A percentile compares a stretch with the other conserved stretches of the same genome.
Evolutionary conservation across 2,113 vertebrate species (phyloP).

Genomic region (Oryzias celebensis): DNA sequence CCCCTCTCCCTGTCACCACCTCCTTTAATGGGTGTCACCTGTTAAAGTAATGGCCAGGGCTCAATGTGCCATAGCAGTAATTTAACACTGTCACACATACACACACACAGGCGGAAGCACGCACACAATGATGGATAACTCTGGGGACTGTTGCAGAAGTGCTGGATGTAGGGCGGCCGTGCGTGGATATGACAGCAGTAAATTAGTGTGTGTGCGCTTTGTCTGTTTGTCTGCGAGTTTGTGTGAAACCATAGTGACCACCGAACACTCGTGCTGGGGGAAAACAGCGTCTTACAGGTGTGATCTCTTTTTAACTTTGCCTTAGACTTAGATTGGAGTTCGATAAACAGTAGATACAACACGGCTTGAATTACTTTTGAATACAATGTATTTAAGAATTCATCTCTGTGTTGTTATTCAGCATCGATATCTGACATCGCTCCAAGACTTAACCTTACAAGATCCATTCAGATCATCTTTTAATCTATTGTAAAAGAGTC

Average conservation of each 20-base stretch:
- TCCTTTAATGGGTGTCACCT: slow-evolving; percentile 71
- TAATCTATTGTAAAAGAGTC: too few relatives aligned
- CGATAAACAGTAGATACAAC: background rate
- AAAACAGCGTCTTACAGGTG: background rate
- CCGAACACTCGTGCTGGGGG: slow-evolving; percentile 5
- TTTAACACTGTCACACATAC: slow-evolving; percentile 57
- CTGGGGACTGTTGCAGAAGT: slow-evolving; percentile 53
- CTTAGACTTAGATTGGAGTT: slow-evolving; percentile 9
- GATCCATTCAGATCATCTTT: too few relatives aligned
- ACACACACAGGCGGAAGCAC: slow-evolving; percentile 32
- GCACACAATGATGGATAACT: slow-evolving; percentile 64
- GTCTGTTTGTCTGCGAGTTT: slow-evolving; percentile 8
- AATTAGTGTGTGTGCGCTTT: slow-evolving; percentile 38
- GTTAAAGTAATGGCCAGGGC: slow-evolving; percentile 61
- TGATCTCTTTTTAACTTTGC: slow-evolving; percentile 13
- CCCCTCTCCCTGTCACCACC: slow-evolving; percentile 49
- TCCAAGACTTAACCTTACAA: too few relatives aligned
- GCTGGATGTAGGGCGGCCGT: slow-evolving; percentile 45
- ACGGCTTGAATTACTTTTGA: too few relatives aligned
- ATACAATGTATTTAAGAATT: too few relatives aligned
- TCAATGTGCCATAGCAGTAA: slow-evolving; percentile 72
- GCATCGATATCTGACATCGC: too few relatives aligned
- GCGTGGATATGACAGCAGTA: slow-evolving; percentile 54
- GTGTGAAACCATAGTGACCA: slow-evolving; percentile 31
- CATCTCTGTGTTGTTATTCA: too few relatives aligned